A percentile compares a stretch with the other conserved stretches of the same genome.
Conservation (phyloP, 2,888 invertebrate species). For the Aspidiotus rigidus region DNA sequence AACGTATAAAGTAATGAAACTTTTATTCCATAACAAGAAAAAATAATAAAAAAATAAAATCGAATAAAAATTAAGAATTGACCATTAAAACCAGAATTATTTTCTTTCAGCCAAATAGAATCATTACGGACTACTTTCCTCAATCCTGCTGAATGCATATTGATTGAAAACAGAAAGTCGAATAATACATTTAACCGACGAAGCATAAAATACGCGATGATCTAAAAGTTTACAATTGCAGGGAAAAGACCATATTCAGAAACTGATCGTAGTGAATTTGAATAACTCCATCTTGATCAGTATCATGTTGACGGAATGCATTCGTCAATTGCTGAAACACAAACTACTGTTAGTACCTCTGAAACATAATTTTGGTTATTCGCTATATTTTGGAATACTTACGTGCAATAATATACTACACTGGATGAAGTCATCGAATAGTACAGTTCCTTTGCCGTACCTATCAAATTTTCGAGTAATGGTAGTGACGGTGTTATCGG, state of each 20-base stretch:
- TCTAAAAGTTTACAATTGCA: slow-evolving; percentile 36
- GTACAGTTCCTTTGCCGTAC: slow-evolving; percentile 76
- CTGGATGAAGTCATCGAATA: slow-evolving; percentile 98
- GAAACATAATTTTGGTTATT: slow-evolving; percentile 10
- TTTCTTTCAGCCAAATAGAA: not conserved
- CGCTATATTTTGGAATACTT: slow-evolving; percentile 46
- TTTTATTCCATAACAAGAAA: not conserved
- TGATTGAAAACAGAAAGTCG: no score
- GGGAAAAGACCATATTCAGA: slow-evolving; percentile 67
- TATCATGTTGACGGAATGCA: slow-evolving; percentile 78
- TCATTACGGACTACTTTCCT: not conserved
- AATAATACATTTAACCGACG: no score
- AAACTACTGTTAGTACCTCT: slow-evolving; percentile 5
- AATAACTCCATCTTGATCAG: slow-evolving; percentile 89
- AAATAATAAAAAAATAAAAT: not conserved
- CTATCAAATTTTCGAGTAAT: slow-evolving; percentile 90
- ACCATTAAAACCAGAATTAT: not conserved
- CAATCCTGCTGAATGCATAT: not conserved
- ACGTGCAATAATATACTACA: slow-evolving; percentile 88
- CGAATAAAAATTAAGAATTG: not conserved
- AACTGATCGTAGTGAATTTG: slow-evolving; percentile 94
- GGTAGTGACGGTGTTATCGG: slow-evolving; percentile 67
- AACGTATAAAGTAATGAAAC: not conserved
- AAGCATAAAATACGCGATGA: no score
- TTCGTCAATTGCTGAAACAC: slow-evolving; percentile 52